Percentiles rank a stretch among this genome's conserved stretches.
phyloP scores from a whole-genome alignment of 2,113 vertebrate species.

The Planiliza haematocheilus region DNA sequence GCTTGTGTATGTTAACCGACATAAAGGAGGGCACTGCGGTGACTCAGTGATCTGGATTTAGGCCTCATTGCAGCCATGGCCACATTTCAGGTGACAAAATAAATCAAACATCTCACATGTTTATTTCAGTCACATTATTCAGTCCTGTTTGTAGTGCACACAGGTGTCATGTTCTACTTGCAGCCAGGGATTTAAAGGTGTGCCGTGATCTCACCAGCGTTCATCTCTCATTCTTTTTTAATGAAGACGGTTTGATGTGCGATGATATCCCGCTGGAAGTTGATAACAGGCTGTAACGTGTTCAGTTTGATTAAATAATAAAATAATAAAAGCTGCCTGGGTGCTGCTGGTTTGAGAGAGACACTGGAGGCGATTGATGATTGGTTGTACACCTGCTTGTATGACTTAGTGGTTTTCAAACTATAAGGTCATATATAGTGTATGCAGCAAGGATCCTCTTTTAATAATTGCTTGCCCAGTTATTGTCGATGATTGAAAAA shows the following conservation, averaged over 20 bases:
- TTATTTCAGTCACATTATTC: not conserved
- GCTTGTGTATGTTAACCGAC: not conserved
- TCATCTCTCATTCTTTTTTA: not conserved
- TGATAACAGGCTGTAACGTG: too few species aligned
- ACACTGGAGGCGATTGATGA: not conserved
- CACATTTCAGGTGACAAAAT: not conserved
- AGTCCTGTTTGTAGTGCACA: not conserved
- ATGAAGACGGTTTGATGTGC: not conserved
- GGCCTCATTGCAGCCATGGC: not conserved
- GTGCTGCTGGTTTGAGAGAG: not conserved
- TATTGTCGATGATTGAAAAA: too few species aligned
- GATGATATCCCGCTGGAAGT: too few species aligned
- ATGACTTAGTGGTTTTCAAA: not conserved
- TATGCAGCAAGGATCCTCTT: too few species aligned
- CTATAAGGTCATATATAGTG: too few species aligned
- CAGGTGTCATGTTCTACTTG: not conserved
- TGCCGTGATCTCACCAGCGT: not conserved
- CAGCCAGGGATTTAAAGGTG: not conserved
- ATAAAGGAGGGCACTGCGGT: not conserved
- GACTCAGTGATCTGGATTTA: not conserved
- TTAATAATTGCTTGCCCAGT: too few species aligned
- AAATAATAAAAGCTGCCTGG: not conserved
- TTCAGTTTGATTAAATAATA: constrained; percentile 1
- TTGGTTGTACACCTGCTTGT: constrained; percentile 1
- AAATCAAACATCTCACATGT: not conserved